Base-by-base conservation (phyloP, 2,797 vertebrate genomes). In the Sebastes steindachneri region DNA sequence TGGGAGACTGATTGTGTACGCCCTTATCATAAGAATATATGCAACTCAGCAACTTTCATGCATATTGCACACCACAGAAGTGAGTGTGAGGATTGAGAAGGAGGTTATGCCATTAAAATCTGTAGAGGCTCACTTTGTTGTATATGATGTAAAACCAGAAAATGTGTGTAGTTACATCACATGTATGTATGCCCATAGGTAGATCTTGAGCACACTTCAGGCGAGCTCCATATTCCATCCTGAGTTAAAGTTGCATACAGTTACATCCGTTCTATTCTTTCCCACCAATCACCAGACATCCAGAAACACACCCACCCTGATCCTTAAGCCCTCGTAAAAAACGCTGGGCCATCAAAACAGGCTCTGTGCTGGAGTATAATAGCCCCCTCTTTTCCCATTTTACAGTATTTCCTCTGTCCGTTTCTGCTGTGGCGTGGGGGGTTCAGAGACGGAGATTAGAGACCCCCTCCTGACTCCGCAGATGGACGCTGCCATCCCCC, bases 361-460 rank as follows among this genome's bases (percentile, higher is more conserved):
- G 31, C 79, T 83, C 73, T 83, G 59, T 64, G 75, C 57, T 75
- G 66, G 63, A 76, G 31, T 58, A 78, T 79, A 83, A 85, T 84
- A 76, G 73, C 45, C 73, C 33, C 77, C 72, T 51, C 73, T 23
- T 7, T 65, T 33, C 68, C 73, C 55, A 31, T 84, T 77, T 87
- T 87, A 84, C 74, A 82, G 66, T 88, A 51, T 51, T n/a, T n/a
- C 9, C 77, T 78, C 63, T 51, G 48, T 51, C 48, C 48, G 9
- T 85, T 80, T 66, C 67, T 67, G 41, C 62, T 54, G 45, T 35
- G 19, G 71, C 1, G 9, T 19, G 31, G 68, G 63, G 69, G 78
- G 26, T 74, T 86, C 80, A 85, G 82, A 82, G 79, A 75, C 82
- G 57, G 80, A 91, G 94, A 94, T 94, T 94, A 94, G 88, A 89